Conservation (phyloP, 2,888 invertebrate genomes). For the Lasius platythorax region DNA sequence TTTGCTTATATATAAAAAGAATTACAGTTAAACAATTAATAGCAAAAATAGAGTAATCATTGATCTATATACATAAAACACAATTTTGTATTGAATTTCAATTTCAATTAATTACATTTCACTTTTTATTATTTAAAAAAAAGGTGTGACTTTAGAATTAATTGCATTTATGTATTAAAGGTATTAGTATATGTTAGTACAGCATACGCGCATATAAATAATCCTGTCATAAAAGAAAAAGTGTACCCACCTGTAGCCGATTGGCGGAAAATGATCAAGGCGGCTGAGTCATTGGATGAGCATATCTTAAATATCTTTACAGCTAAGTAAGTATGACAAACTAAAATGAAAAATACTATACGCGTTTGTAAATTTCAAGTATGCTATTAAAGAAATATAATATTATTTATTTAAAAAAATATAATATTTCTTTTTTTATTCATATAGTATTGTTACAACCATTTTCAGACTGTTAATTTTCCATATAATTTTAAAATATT, state of each 20-base stretch:
- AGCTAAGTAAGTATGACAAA: conserved; percentile 87
- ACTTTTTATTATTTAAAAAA: background rate
- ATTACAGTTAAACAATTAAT: too few relatives aligned
- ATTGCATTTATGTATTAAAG: conserved; percentile 82
- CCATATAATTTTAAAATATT: background rate
- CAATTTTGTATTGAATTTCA: background rate
- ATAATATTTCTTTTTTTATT: too few relatives aligned
- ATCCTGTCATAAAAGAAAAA: conserved; percentile 91
- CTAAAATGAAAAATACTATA: background rate
- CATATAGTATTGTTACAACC: background rate
- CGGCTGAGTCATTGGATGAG: conserved; percentile 89
- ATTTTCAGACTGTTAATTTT: background rate
- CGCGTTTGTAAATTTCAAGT: background rate
- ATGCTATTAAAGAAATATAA: background rate
- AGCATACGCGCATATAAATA: conserved; percentile 94
- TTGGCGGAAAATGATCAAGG: conserved; percentile 90
- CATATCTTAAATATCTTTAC: conserved; percentile 88
- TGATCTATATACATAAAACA: too few relatives aligned
- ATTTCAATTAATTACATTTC: background rate
- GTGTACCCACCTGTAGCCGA: conserved; percentile 91
- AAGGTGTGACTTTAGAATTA: background rate
- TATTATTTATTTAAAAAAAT: too few relatives aligned
- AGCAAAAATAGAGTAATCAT: too few relatives aligned
- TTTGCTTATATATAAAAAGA: too few relatives aligned
- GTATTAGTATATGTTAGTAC: conserved; percentile 94